Evolutionary conservation across 2,797 vertebrate genomes (phyloP).

Genomic region (Enteromius argenteus): DNA sequence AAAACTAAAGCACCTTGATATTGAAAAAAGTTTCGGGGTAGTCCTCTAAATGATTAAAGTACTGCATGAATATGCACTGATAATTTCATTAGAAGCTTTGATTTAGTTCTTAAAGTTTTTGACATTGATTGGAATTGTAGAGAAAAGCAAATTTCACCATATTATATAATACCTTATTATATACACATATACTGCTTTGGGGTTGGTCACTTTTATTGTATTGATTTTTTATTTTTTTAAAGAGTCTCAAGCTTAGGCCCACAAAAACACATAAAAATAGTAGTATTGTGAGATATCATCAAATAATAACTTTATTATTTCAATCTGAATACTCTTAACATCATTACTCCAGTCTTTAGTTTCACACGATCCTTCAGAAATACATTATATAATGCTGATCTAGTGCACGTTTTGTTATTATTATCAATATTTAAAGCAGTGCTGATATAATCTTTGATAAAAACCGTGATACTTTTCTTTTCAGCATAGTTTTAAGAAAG

Average conservation of each 20-base stretch:
- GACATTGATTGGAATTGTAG: background rate
- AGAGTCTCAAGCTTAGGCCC: background rate
- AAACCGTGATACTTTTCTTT: background rate
- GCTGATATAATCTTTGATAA: background rate
- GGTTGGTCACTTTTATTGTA: background rate
- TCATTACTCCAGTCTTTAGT: background rate
- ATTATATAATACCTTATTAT: background rate
- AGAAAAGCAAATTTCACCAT: background rate
- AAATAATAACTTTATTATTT: background rate
- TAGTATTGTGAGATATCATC: background rate
- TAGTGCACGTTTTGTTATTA: background rate
- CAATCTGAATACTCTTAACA: background rate
- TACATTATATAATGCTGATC: background rate
- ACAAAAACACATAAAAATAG: background rate
- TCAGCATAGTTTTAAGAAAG: background rate
- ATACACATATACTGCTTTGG: background rate
- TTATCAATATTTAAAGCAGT: background rate
- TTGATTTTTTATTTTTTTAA: background rate
- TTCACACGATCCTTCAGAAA: background rate
- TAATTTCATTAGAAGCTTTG: background rate
- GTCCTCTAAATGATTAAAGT: background rate
- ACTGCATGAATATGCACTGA: slow-evolving; percentile 4
- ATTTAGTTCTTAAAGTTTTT: slow-evolving; percentile 8
- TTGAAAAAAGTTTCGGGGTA: background rate
- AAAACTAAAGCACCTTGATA: slow-evolving; percentile 34